Evolutionary conservation across 2,888 invertebrate genomes (phyloP), one percentile per base, ranked within the genome.

Genomic region (Andrena haemorrhoa): DNA sequence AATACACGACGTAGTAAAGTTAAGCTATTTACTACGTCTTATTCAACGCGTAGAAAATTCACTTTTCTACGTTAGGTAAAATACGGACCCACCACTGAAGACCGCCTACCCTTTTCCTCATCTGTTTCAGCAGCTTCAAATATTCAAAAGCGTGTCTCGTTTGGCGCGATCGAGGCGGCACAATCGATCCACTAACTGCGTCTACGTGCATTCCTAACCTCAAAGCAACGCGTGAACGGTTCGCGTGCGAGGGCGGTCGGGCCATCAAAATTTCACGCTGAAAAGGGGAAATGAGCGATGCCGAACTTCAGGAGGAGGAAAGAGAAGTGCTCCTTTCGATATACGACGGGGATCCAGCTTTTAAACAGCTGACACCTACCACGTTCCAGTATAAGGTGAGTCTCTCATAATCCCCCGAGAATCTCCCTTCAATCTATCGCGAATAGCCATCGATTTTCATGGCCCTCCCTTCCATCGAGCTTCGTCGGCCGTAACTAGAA

Each of bases 361-460:
- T 98, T 92, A 98, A 98, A 93, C 96, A 98, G 94, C 94, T 98
- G 47, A 96, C 96, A 92, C 93, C 95, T 8, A 97, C 96, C 75
- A 96, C 96, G 75, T 98, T 97, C 95, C 98, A 98, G 92, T 99
- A 98, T 92, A 98, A 98, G 96, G 98, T 98, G 94, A 6, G 78
- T 61, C 12, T 31, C 51, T 7, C 12, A 10, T 4, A 69, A 47
- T 51, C 16, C 10, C 26, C 8, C 0, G 7, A 35, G 31, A 35
- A 60, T 61, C 49, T n/a, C 65, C 31, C 2, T 26, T 89, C 83
- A 86, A 64, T 23, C 41, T 26, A 12, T 56, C 23, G 12, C 1
- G 23, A 8, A 10, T 56, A 10, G 23, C 23, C 41, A 10, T 26
- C 20, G 53, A 53, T 53, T 23, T 53, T 53, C 53, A 23, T 5